These are phyloP conservation scores for Neoitamus cyanurus DNA, from an alignment of 2,888 invertebrate genomes.

Conservation along the genomic window DNA sequence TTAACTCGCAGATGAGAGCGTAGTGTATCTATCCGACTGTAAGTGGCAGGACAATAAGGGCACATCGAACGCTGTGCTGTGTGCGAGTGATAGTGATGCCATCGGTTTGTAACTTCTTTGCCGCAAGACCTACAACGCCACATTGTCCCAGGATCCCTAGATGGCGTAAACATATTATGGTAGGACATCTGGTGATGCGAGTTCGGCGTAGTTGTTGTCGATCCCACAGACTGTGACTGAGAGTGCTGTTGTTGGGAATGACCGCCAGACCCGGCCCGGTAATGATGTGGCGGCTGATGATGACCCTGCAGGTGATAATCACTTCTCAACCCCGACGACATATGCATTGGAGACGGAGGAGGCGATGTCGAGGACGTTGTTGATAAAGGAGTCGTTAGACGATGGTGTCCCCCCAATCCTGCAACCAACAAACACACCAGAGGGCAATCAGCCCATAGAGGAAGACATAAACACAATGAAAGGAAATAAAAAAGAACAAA, in stretches of 20 bases:
- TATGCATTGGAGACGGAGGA: constrained; percentile 62
- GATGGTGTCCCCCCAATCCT: constrained; percentile 61
- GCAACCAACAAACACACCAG: constrained; percentile 66
- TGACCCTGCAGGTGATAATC: constrained; percentile 30
- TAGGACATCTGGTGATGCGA: constrained; percentile 73
- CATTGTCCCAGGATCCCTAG: constrained; percentile 76
- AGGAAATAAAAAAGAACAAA: constrained; percentile 54
- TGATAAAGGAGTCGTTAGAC: constrained; percentile 61
- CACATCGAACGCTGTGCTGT: constrained; percentile 83
- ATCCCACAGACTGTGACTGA: constrained; percentile 49
- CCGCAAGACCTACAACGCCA: constrained; percentile 87
- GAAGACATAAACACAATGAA: constrained; percentile 56
- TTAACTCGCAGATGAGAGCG: constrained; percentile 84
- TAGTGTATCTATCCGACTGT: constrained; percentile 88
- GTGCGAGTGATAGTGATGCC: constrained; percentile 90
- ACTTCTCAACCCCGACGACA: constrained; percentile 57
- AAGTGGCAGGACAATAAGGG: constrained; percentile 86
- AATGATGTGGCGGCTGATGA: constrained; percentile 48
- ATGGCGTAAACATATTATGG: constrained; percentile 85
- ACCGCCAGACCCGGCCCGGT: constrained; percentile 1
- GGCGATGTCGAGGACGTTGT: constrained; percentile 63
- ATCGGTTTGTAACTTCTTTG: constrained; percentile 87
- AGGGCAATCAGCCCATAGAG: constrained; percentile 66
- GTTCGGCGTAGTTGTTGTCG: constrained; percentile 54
- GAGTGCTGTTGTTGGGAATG: constrained; percentile 27